Evolutionary conservation across 2,888 invertebrate genomes (phyloP), one percentile per base, ranked within the genome.

Genomic region (Hofmannophila pseudospretella): DNA sequence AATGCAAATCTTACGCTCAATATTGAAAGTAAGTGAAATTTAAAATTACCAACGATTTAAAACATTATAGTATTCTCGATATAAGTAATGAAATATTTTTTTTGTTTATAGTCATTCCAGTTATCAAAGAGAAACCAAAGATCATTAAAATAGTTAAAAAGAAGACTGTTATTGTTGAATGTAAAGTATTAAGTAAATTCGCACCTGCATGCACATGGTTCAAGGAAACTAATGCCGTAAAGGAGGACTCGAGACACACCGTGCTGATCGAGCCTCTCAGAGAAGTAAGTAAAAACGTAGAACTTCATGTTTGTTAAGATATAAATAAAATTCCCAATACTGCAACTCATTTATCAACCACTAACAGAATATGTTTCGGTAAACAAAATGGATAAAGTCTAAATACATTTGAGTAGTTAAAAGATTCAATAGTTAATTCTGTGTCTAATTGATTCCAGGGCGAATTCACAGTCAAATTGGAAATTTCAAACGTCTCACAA

Each of bases 1-100:
- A 98, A 98, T 75, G 98, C 98, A 43, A 98, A 98, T 86, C 90
- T 98, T 51, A 97, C 98, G 54, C 91, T 99, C 59, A 98, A 99
- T 85, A 97, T 99, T 86, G 97, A 98, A 93, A 97, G 97, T 97
- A 88, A 90, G 92, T 88, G 30, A 4, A 27, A 26, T 34, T 25
- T 1, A 11, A 7, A 19, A 2, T 16, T 32, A 5, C 5, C 3
- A 19, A 12, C 31, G n/a, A 11, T 10, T 27, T 19, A 29, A 34
- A 11, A 10, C 7, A 1, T 25, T 10, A 19, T 13, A 8, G 5
- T 31, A 14, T 8, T 22, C 32, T 13, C 31, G n/a, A 12, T 9
- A n/a, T 5, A 5, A 27, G 5, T 38, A 38, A 49, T 42, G 7
- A 30, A 28, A 22, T 33, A 43, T 33, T 47, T 43, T 44, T 51